Evolutionary conservation across 1,140 invertebrate genomes (phyloP).

Genomic region (Calliphora vicina): DNA sequence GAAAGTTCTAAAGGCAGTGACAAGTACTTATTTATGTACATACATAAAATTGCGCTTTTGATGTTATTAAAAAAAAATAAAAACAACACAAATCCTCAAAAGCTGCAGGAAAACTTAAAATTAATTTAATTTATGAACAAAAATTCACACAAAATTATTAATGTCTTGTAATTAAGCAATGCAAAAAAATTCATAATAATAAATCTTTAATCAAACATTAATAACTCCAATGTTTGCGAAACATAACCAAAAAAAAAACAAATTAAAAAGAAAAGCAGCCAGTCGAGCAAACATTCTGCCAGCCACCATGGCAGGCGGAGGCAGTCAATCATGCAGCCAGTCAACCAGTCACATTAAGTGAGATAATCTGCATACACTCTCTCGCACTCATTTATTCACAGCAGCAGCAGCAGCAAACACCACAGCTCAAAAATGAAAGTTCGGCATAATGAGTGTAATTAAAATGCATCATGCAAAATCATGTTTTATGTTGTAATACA

Average conservation of each 20-base stretch:
- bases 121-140: no score
- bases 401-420: background rate
- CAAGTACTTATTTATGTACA: no score
- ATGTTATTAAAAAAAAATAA: no score
- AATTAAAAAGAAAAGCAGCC: background rate
- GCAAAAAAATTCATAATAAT: background rate
- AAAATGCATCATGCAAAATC: conserved; percentile 9
- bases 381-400: background rate
- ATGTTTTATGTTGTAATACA: background rate
- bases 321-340: background rate
- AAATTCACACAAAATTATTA: background rate
- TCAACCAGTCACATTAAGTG: background rate
- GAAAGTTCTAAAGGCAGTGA: no score
- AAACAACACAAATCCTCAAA: no score
- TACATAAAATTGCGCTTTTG: no score
- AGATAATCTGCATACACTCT: background rate
- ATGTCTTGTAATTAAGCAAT: background rate
- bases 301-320: background rate
- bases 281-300: background rate
- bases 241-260: background rate
- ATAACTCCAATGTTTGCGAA: background rate
- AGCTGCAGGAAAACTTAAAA: no score
- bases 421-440: background rate
- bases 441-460: conserved; percentile 9
- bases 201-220: background rate